phyloP scores from a whole-genome alignment of 23 tunicate species.

The Ciona savignyi region DNA sequence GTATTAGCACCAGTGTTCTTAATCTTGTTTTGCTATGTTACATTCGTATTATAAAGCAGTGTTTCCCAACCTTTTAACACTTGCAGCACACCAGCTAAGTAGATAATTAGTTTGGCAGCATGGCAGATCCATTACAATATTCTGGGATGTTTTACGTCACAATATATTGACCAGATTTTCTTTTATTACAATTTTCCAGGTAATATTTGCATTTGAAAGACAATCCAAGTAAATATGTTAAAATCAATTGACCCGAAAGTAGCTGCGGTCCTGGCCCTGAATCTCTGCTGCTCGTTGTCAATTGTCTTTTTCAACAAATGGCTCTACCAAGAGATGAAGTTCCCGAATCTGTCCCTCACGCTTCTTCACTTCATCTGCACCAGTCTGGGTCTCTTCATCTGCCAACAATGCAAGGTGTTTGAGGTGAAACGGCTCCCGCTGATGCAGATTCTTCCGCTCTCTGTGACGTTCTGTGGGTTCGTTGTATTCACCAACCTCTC shows the following conservation, averaged over 20 bases:
- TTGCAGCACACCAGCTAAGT: no score
- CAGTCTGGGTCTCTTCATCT: constrained; percentile 60
- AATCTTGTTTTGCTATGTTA: no score
- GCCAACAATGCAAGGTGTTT: constrained; percentile 50
- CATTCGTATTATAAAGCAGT: no score
- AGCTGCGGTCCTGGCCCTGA: constrained; percentile 49
- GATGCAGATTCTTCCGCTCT: constrained; percentile 39
- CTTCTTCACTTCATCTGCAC: constrained; percentile 83
- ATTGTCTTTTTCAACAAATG: constrained; percentile 95
- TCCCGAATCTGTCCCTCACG: constrained; percentile 81
- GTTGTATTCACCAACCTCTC: constrained; percentile 93
- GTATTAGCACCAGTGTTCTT: no score
- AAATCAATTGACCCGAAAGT: constrained; percentile 11
- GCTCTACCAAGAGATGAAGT: constrained; percentile 55
- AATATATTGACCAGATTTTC: no score
- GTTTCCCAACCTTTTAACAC: no score
- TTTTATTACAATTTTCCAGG: no score
- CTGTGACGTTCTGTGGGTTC: constrained; percentile 82
- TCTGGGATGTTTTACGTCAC: no score
- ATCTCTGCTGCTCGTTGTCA: constrained; percentile 68
- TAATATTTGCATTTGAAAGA: no score
- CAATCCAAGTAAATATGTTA: no score
- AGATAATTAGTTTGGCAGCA: no score
- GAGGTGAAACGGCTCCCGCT: constrained; percentile 42
- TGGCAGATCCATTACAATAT: no score